Conservation (phyloP, 2,888 invertebrate genomes). For the Hartigia nigra region DNA sequence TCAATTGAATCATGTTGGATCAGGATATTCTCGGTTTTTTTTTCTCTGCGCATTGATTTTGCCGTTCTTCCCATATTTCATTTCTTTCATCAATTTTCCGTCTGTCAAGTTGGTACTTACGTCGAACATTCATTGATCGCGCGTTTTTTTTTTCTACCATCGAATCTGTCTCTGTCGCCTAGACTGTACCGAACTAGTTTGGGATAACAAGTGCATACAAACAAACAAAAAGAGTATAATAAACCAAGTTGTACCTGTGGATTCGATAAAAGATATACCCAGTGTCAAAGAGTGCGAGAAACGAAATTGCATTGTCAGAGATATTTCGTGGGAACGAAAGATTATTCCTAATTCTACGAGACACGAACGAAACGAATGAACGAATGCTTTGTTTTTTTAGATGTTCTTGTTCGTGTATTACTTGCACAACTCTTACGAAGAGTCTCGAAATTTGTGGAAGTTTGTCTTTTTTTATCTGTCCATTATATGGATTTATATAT, state of each 20-base stretch:
- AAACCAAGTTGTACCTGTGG: conserved; percentile 23
- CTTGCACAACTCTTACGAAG: conserved; percentile 12
- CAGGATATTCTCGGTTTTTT: background rate
- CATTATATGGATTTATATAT: conserved; percentile 6
- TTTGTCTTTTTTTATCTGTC: background rate
- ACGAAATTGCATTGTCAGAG: conserved; percentile 4
- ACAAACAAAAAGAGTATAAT: background rate
- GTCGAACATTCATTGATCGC: background rate
- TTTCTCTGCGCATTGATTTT: background rate
- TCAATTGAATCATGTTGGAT: background rate
- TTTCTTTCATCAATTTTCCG: background rate
- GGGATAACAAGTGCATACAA: background rate
- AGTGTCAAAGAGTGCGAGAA: conserved; percentile 16
- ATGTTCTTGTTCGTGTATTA: conserved; percentile 27
- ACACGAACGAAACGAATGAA: conserved; percentile 29
- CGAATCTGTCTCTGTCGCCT: conserved; percentile 14
- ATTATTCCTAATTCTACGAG: conserved; percentile 7
- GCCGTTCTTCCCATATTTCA: background rate
- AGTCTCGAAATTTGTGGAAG: conserved; percentile 16
- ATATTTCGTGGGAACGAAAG: conserved; percentile 19
- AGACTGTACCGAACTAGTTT: conserved; percentile 22
- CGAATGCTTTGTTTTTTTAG: conserved; percentile 25
- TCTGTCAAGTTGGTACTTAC: background rate
- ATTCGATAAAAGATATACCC: conserved; percentile 20
- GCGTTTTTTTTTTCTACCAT: conserved; percentile 3